phyloP scores from a whole-genome alignment of 2,888 invertebrate genomes.

The Acrobasis suavella region DNA sequence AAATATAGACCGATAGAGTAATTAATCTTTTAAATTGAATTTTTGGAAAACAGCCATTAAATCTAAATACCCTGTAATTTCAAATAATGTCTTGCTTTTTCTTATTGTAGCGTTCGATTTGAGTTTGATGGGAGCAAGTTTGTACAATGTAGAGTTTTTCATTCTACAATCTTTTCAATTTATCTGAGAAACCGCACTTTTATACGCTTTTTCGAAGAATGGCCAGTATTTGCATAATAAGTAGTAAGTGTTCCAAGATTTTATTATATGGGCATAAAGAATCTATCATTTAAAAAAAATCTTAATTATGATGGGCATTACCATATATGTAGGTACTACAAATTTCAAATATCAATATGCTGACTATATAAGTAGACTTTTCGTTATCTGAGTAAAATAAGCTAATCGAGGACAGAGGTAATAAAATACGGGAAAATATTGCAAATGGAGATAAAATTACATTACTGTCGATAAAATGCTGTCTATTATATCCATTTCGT shows the following conservation, averaged over 20 bases:
- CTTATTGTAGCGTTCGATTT: background rate
- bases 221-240: background rate
- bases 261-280: no score
- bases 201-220: background rate
- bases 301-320: no score
- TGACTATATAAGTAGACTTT: background rate
- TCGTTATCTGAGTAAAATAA: constrained; percentile 4
- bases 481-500: background rate
- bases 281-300: no score
- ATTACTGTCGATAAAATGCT: background rate
- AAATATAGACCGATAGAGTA: no score
- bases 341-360: no score
- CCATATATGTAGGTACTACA: no score
- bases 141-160: no score
- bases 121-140: background rate
- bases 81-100: background rate
- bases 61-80: background rate
- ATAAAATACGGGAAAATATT: constrained; percentile 8
- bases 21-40: no score
- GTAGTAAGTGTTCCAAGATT: no score
- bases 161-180: background rate
- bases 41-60: background rate
- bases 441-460: background rate
- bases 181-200: background rate
- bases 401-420: background rate